A percentile compares a stretch with the other conserved stretches of the same genome.
These are phyloP conservation scores for Trichonephila clavipes DNA, from an alignment of 1,140 invertebrate genomes.

Conservation along the genomic window DNA sequence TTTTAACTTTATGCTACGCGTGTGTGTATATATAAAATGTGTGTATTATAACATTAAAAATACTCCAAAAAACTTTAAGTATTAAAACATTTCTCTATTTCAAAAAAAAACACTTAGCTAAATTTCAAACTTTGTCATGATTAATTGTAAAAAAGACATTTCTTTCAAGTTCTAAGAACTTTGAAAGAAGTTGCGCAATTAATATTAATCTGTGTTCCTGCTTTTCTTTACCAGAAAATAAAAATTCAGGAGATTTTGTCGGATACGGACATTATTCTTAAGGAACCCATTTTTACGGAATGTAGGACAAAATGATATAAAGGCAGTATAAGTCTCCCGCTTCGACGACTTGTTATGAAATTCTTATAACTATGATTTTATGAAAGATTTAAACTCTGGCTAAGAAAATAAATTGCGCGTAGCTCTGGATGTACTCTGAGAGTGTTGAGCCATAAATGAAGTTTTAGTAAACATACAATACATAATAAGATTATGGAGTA, in stretches of 20 bases:
- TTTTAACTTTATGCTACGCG: no score
- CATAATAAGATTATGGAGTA: background rate
- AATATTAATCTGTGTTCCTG: background rate
- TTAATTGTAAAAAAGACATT: no score
- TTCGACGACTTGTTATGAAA: background rate
- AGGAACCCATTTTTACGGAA: background rate
- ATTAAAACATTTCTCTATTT: no score
- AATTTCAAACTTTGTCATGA: no score
- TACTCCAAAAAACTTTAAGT: no score
- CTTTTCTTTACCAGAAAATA: background rate
- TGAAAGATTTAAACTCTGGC: background rate
- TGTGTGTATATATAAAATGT: no score
- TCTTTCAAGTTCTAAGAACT: no score
- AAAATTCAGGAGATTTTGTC: background rate
- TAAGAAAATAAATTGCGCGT: background rate
- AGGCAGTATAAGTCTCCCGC: background rate
- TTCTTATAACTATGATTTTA: background rate
- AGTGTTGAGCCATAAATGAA: background rate
- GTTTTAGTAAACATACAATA: background rate
- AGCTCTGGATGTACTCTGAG: background rate
- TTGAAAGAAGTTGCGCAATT: background rate
- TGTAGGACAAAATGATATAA: background rate
- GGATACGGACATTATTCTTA: background rate
- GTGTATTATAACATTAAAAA: no score
- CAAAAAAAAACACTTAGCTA: no score